phyloP scores from a whole-genome alignment of 2,797 vertebrate species.

The Phoebastria nigripes region DNA sequence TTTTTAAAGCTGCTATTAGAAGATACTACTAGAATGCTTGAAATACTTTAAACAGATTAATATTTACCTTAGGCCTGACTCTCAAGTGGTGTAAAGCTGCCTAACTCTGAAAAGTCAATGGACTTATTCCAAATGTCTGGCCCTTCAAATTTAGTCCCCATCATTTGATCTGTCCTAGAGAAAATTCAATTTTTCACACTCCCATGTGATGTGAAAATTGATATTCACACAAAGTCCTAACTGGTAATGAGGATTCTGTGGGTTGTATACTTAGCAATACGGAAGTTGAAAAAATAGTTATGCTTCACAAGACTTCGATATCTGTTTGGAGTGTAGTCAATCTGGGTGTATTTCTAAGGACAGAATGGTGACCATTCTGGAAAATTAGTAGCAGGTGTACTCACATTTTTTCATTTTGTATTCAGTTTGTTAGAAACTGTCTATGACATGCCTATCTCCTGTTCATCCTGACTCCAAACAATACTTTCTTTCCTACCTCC shows the following conservation, averaged over 20 bases:
- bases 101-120: neutral
- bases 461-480: neutral
- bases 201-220: neutral
- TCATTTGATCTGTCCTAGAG: neutral
- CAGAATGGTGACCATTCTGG: neutral
- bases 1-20: neutral
- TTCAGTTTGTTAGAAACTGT: neutral
- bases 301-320: rapidly evolving
- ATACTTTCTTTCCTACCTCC: neutral
- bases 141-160: neutral
- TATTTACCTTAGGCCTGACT: neutral
- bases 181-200: conserved; percentile 16
- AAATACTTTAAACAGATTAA: neutral
- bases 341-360: neutral
- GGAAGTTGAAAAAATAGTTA: neutral
- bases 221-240: neutral
- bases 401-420: neutral
- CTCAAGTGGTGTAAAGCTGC: neutral
- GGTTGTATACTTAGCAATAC: neutral
- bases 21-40: neutral
- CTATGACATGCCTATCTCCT: neutral
- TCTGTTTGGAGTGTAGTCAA: neutral
- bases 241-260: neutral
- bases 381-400: neutral
- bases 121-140: neutral